Base-by-base conservation (phyloP, 2,888 invertebrate species). In the Hydroisotoma schaefferi region DNA sequence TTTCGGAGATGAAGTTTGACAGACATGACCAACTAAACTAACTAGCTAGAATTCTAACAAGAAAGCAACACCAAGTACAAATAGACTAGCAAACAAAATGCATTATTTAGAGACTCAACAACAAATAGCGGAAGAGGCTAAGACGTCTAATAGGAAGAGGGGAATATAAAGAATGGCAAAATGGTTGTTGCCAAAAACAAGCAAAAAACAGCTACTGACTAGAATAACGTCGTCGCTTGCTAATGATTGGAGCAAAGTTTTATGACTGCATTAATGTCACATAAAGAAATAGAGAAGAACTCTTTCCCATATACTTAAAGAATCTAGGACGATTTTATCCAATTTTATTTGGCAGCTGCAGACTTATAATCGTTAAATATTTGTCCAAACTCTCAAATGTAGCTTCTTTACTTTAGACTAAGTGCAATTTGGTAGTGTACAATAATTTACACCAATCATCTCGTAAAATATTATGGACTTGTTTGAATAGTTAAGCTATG, bases 251-350 rank as follows among this genome's bases (percentile, higher is more conserved):
- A 28, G 20, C 51, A 20, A 27, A 29, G 29, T 2, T 52, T 52
- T 52, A 52, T 28, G 37, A 33, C 51, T 18, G 25, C 51, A 52
- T 52, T 52, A 52, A 22, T 52, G 51, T 52, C 51, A 52, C 51
- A 52, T 52, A 52, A 52, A 52, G 51, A 29, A 20, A 43, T 15
- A 49, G 27, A 25, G 23, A 52, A 33, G 22, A 52, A 33, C 51
- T 37, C 29, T 37, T 33, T 52, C 8, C 40, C 5, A 18, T 33
- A 33, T 6, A 40, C n/a, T 40, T 40, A 5, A 40, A 5, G 15
- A 40, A 20, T 5, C n/a, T 40, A 18, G 40, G 40, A 20, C 20
- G 40, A 40, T 15, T 40, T 40, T 40, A 40, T 18, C 40, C 40
- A 40, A 40, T 40, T 40, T 40, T 40, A 40, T 40, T 40, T 40